Evolutionary conservation across 2,797 vertebrate species (phyloP), one percentile per base, ranked within the genome.

Genomic region (Pelochelys cantorii): DNA sequence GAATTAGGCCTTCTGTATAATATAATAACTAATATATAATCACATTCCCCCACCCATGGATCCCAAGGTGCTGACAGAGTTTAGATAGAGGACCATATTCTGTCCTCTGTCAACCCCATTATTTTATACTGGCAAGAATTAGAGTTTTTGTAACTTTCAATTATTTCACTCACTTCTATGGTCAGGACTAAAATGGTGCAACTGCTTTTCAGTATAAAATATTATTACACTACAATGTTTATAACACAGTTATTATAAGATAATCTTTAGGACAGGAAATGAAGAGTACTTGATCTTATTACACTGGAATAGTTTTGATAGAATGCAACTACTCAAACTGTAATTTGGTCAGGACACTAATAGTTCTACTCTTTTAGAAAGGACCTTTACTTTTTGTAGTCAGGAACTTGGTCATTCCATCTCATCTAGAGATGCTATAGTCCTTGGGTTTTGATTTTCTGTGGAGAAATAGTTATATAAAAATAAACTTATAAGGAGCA

Each of bases 401-500:
- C 59, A 87, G 57, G 5, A 5, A 6, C 31, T 91, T 87, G 59
- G 59, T 10, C 2, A 74, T 14, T 20, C 12, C 0, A 12, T 15
- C 6, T 13, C 5, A 54, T 59, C 79, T 34, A 27, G 78, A 56
- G 29, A 1, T 54, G 62, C 10, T 29, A 5, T 3, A 1, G 2
- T 54, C 23, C 77, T 65, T 31, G 10, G 14, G 13, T 11, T 56
- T 1, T 0, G 34, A 42, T 68, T 54, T 60, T 56, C 11, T 17
- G 7, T 1, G 81, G 84, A 56, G 37, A 62, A 4, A 25, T 1
- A 37, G 3, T 37, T 57, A 11, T 17, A 1, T n/a, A 62, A 29
- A 31, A 7, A 0, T 82, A 60, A 18, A 5, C 13, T 59, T 7
- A 1, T 11, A 2, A 14, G 7, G 54, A 62, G 17, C 1, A 75